A percentile compares a stretch with the other conserved stretches of the same genome.
phyloP scores from a whole-genome alignment of 2,888 invertebrate species.

The Aphidius colemani region DNA sequence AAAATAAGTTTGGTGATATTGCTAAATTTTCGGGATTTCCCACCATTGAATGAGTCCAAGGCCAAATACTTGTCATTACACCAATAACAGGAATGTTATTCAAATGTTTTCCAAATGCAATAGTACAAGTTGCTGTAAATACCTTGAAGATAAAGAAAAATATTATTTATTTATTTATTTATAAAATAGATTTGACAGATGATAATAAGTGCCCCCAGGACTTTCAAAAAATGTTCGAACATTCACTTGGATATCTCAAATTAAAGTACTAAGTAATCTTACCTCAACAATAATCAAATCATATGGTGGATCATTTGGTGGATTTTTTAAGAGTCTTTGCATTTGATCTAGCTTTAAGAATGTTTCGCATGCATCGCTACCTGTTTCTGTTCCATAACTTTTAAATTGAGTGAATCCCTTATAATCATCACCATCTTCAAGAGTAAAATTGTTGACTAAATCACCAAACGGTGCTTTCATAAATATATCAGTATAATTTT shows the following conservation, averaged over 20 bases:
- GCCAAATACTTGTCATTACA: slow-evolving; percentile 42
- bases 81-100: slow-evolving; percentile 48
- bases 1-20: slow-evolving; percentile 37
- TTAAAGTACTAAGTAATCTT: no score
- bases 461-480: slow-evolving; percentile 24
- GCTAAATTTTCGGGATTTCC: slow-evolving; percentile 48
- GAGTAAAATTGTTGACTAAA: slow-evolving; percentile 45
- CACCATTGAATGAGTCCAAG: slow-evolving; percentile 43
- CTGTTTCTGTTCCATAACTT: slow-evolving; percentile 23
- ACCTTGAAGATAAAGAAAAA: slow-evolving; percentile 34
- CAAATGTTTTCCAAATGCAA: slow-evolving; percentile 42
- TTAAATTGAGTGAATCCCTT: no score
- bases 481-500: slow-evolving; percentile 55
- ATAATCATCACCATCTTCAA: slow-evolving; percentile 25
- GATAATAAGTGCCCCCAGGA: not conserved
- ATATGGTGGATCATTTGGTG: slow-evolving; percentile 48
- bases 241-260: no score
- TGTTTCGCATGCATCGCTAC: slow-evolving; percentile 38
- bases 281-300: slow-evolving; percentile 47
- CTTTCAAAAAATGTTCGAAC: no score
- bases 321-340: slow-evolving; percentile 39
- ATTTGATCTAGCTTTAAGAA: slow-evolving; percentile 38
- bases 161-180: not conserved
- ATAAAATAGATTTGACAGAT: not conserved
- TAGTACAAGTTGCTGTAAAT: slow-evolving; percentile 47